Percentiles rank a stretch among this genome's conserved stretches.
Evolutionary conservation across 37 sponge, comb jelly and placozoan genomes (phyloP).

Genomic region (Spongilla lacustris): DNA sequence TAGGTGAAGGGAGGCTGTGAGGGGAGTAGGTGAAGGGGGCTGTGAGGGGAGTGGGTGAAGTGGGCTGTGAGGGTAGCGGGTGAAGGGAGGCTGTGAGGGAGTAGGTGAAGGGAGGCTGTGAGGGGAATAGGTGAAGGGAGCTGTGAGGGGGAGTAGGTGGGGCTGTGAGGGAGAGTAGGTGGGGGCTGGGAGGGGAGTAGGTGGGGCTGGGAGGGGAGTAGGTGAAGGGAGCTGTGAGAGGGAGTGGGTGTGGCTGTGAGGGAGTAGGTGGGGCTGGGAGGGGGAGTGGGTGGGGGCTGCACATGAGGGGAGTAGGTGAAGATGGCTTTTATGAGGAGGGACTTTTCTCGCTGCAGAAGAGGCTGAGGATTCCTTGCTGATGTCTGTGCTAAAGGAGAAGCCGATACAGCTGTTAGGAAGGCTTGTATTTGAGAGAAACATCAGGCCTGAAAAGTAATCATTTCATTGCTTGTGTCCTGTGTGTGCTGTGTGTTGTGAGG

Average conservation of each 20-base stretch:
- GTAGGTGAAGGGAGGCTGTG: neutral
- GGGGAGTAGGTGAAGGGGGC: neutral
- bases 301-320: neutral
- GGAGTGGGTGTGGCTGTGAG: neutral
- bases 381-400: constrained; percentile 73
- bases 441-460: constrained; percentile 55
- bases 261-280: too few species aligned
- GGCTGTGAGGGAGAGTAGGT: too few species aligned
- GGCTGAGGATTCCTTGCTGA: constrained; percentile 35
- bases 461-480: neutral
- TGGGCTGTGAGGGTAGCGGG: too few species aligned
- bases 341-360: too few species aligned
- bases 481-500: constrained; percentile 11
- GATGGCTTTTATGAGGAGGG: neutral
- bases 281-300: neutral
- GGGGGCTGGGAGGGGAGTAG: neutral
- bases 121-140: neutral
- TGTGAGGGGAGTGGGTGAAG: neutral
- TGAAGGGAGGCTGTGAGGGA: neutral
- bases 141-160: neutral
- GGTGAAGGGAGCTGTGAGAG: neutral
- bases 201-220: neutral
- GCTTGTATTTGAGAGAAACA: constrained; percentile 75
- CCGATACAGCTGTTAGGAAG: constrained; percentile 74
- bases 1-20: neutral